Conservation (phyloP, 2,888 invertebrate genomes). For the Mimachlamys varia region DNA sequence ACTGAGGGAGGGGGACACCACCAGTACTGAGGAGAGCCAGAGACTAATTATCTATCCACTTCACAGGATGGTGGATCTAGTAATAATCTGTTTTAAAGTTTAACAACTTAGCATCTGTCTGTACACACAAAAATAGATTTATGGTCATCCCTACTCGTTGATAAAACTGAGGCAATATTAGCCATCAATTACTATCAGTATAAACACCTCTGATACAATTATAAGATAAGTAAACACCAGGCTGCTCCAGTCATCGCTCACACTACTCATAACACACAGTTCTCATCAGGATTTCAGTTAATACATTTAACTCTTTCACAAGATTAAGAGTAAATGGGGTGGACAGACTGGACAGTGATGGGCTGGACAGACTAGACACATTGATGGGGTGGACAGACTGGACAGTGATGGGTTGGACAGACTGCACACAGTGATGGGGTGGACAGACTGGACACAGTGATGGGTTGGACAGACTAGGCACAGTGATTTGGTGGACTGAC, state of each 20-base stretch:
- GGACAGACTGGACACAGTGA: neutral
- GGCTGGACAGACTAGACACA: neutral
- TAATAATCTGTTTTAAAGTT: neutral
- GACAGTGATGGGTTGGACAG: neutral
- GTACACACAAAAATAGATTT: slow-evolving; percentile 24
- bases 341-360: neutral
- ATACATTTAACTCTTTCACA: neutral
- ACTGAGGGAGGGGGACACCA: no score
- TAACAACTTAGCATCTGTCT: neutral
- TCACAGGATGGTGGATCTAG: neutral
- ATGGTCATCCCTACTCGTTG: neutral
- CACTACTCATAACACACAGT: neutral
- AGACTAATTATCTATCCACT: neutral
- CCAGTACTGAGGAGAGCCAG: no score
- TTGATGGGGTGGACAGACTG: no score
- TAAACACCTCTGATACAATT: neutral
- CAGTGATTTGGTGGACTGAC: neutral
- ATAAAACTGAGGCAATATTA: slow-evolving; percentile 20
- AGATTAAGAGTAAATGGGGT: no score
- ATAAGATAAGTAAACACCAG: neutral
- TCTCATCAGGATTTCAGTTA: neutral
- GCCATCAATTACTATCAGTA: neutral
- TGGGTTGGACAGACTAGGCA: neutral
- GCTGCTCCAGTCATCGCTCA: neutral
- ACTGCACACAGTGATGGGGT: neutral